Conservation (phyloP, 2,888 invertebrate species). For the Tuta absoluta region DNA sequence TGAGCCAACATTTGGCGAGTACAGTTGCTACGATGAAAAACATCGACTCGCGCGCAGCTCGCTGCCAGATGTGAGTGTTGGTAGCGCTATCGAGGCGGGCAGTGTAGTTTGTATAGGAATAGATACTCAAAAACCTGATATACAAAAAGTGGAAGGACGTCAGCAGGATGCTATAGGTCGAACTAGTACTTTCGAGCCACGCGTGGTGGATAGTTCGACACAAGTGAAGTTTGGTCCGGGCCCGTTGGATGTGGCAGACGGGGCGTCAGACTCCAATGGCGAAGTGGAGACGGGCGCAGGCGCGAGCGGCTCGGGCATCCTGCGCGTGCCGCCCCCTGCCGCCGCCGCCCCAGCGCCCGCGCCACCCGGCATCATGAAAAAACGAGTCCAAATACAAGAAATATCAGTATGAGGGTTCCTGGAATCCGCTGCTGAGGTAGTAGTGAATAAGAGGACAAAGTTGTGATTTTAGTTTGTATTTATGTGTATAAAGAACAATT, state of each 20-base stretch:
- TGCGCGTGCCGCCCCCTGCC: constrained; percentile 67
- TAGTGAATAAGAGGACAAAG: constrained; percentile 73
- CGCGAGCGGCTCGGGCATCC: constrained; percentile 69
- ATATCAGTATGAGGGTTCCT: constrained; percentile 90
- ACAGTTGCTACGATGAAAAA: constrained; percentile 84
- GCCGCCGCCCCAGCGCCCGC: constrained; percentile 76
- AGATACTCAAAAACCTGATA: constrained; percentile 77
- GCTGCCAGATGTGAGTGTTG: constrained; percentile 82
- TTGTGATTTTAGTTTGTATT: constrained; percentile 56
- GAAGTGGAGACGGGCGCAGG: constrained; percentile 66
- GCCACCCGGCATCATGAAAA: constrained; percentile 90
- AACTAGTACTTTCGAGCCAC: constrained; percentile 76
- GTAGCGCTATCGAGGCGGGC: constrained; percentile 82
- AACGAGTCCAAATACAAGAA: constrained; percentile 95
- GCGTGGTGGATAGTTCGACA: constrained; percentile 76
- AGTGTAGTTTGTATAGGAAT: constrained; percentile 77
- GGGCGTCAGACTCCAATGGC: constrained; percentile 67
- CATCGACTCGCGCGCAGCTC: constrained; percentile 81
- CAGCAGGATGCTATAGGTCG: constrained; percentile 63
- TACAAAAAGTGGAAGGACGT: constrained; percentile 72
- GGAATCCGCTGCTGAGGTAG: constrained; percentile 66
- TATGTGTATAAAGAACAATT: constrained; percentile 45
- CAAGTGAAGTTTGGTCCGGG: constrained; percentile 76
- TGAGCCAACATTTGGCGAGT: constrained; percentile 82
- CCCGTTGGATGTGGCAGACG: constrained; percentile 61